Percentiles rank a stretch among this genome's conserved stretches.
Evolutionary conservation across 2,888 invertebrate species (phyloP).

Genomic region (Apotomis betuletana): DNA sequence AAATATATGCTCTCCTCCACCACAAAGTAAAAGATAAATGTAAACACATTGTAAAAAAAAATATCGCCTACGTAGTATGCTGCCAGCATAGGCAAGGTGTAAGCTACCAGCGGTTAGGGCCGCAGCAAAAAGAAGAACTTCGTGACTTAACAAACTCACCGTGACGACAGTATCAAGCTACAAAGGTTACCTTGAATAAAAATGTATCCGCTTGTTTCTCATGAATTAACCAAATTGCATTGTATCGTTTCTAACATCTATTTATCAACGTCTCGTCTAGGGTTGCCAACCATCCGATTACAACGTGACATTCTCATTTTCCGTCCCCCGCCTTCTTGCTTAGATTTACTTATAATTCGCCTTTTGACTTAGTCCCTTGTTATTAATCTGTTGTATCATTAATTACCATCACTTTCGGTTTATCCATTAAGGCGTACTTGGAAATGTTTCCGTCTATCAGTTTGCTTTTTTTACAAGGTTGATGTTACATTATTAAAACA

Average conservation of each 20-base stretch:
- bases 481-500: not conserved
- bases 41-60: no score
- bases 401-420: constrained; percentile 38
- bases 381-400: constrained; percentile 40
- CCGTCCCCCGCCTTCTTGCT: constrained; percentile 35
- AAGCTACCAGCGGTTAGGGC: no score
- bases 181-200: not conserved
- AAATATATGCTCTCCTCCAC: no score
- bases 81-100: no score
- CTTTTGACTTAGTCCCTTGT: constrained; percentile 42
- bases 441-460: constrained; percentile 25
- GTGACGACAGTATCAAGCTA: no score
- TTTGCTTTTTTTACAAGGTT: constrained; percentile 8
- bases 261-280: constrained; percentile 45
- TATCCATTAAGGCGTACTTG: constrained; percentile 35
- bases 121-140: no score
- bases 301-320: constrained; percentile 47
- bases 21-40: no score
- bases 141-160: not conserved
- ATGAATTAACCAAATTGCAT: not conserved
- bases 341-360: constrained; percentile 43
- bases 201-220: not conserved
- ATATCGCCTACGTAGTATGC: no score
- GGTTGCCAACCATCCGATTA: constrained; percentile 45
- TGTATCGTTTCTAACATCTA: constrained; percentile 32